Evolutionary conservation across 2,113 vertebrate species (phyloP), one percentile per base, ranked within the genome.

Genomic region (Muscicapa adusta): DNA sequence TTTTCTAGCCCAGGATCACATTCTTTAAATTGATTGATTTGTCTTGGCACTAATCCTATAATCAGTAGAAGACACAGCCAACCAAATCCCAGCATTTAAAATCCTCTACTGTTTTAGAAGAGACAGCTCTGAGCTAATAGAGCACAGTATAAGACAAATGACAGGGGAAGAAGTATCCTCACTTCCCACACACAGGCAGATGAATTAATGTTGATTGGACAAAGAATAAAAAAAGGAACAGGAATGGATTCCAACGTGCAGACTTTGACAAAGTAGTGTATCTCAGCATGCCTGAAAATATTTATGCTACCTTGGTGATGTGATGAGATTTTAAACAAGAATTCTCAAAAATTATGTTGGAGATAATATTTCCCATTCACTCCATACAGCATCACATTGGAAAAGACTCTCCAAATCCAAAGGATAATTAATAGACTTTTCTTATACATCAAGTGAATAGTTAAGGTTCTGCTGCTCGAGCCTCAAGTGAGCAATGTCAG

Each of bases 1-100:
- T 93, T 86, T 77, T 77, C 38, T 63, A 84, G 65, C 45, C 91
- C 79, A 84, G 40, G 45, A 82, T 18, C 45, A 60, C 36, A 72
- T 81, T 92, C 63, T 92, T 95, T 87, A 86, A 74, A 92, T 18
- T 63, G 71, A 88, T 20, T 82, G 85, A 95, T 89, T 76, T 93
- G 47, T 81, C 86, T 89, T 95, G 76, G 86, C 88, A 74, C 31
- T 92, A 85, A 86, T 85, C 43, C 79, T 79, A 25, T 71, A 67
- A 71, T 86, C 70, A 40, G 61, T 7, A 92, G 33, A 60, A 65
- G 34, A 86, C 31, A 80, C 4, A 80, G 65, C 61, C 83, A 91
- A 93, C 60, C 56, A 63, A 84, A 77, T 58, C 67, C 17, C 66
- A 89, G 65, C 43, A 61, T 74, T 92, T 76, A 77, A 88, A 92